These are phyloP conservation scores for Eupsittula cactorum DNA, from an alignment of 2,113 vertebrate genomes.

Conservation along the genomic window DNA sequence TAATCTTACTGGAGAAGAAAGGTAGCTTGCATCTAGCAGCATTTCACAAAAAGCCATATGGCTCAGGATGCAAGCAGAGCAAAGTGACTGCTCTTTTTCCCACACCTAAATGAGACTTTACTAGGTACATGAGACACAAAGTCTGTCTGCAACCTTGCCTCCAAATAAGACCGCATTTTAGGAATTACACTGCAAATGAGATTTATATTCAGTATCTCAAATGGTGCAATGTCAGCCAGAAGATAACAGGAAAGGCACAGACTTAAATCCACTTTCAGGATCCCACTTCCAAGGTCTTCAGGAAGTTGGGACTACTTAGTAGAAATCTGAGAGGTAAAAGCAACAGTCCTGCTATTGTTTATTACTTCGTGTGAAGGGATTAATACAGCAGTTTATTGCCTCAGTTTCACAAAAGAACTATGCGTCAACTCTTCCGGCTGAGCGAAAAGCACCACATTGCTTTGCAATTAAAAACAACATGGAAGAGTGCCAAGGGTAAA, in stretches of 20 bases:
- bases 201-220: not conserved
- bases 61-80: not conserved
- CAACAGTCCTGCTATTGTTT: not conserved
- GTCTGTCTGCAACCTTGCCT: not conserved
- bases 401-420: conserved; percentile 16
- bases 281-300: not conserved
- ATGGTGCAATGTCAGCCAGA: not conserved
- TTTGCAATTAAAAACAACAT: conserved; percentile 63
- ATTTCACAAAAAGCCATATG: not conserved
- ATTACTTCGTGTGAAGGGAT: conserved; percentile 1
- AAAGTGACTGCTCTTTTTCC: not conserved
- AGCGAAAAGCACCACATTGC: conserved; percentile 52
- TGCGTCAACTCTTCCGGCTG: conserved; percentile 36
- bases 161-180: not conserved
- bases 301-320: not conserved
- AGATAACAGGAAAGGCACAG: not conserved
- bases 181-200: not conserved
- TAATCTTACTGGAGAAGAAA: conserved; percentile 22
- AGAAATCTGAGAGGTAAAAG: not conserved
- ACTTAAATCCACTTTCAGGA: not conserved
- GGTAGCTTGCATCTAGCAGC: not conserved
- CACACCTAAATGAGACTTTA: not conserved
- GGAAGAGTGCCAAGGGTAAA: conserved; percentile 61
- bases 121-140: not conserved
- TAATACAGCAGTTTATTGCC: conserved; percentile 46